Percentiles rank a stretch among this genome's conserved stretches.
Evolutionary conservation across 2,888 invertebrate genomes (phyloP).

Genomic region (Hyposoter dolosus): DNA sequence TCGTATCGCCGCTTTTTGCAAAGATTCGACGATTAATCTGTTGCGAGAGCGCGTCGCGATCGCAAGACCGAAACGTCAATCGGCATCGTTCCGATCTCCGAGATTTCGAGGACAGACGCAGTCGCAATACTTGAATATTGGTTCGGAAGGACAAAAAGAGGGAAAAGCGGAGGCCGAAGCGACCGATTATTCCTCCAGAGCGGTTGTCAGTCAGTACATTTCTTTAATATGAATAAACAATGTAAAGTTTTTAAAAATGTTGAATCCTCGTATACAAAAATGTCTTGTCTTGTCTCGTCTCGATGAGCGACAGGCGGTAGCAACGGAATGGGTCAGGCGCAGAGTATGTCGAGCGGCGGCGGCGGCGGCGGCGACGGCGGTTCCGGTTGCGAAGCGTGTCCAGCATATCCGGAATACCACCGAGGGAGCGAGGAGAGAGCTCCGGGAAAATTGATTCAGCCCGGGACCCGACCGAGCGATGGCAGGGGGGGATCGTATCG

Average conservation of each 20-base stretch:
- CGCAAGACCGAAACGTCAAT: slow-evolving; percentile 77
- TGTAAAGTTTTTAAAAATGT: not conserved
- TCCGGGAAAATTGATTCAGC: slow-evolving; percentile 53
- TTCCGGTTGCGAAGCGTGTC: slow-evolving; percentile 89
- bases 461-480: slow-evolving; percentile 68
- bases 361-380: slow-evolving; percentile 88
- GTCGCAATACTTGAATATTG: slow-evolving; percentile 92
- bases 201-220: slow-evolving; percentile 89
- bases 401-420: slow-evolving; percentile 79
- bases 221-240: not conserved
- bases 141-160: slow-evolving; percentile 86
- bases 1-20: slow-evolving; percentile 85
- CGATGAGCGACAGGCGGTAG: slow-evolving; percentile 88
- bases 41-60: slow-evolving; percentile 78
- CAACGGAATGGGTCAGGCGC: slow-evolving; percentile 95
- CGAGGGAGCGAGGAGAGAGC: slow-evolving; percentile 19
- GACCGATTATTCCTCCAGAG: slow-evolving; percentile 89
- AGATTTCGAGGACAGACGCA: slow-evolving; percentile 92
- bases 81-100: slow-evolving; percentile 82
- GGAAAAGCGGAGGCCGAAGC: slow-evolving; percentile 94
- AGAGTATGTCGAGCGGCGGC: slow-evolving; percentile 92
- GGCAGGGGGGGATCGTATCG: slow-evolving; percentile 48
- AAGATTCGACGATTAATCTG: slow-evolving; percentile 83
- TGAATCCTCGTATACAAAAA: too few species aligned
- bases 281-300: too few species aligned